Evolutionary conservation across 2,113 vertebrate species (phyloP).

Genomic region (Riparia riparia): DNA sequence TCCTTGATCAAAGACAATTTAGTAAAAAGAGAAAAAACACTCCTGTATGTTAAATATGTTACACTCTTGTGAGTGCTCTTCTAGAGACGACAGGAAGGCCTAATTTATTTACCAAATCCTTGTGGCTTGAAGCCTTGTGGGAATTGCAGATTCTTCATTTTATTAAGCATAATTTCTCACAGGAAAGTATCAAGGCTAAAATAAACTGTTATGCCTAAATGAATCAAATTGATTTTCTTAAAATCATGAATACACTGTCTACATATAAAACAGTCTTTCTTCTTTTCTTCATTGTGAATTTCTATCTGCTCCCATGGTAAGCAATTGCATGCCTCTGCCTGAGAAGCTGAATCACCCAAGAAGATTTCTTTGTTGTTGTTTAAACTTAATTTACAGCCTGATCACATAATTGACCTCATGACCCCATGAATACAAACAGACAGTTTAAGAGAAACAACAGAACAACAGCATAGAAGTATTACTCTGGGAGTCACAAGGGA

Average conservation of each 20-base stretch:
- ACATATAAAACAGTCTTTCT: neutral
- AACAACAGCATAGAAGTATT: neutral
- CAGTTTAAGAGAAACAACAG: neutral
- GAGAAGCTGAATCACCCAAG: neutral
- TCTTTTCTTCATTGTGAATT: neutral
- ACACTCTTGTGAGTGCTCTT: neutral
- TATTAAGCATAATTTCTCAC: neutral
- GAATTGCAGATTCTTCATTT: neutral
- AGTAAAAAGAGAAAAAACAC: neutral
- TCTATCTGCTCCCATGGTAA: neutral
- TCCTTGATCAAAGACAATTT: neutral
- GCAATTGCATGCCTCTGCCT: neutral
- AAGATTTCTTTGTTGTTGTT: neutral
- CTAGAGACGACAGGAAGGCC: neutral
- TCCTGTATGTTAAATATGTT: neutral
- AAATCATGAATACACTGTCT: neutral
- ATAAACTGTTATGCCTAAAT: neutral
- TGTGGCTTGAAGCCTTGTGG: neutral
- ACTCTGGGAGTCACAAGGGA: neutral
- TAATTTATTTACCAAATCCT: constrained; percentile 10
- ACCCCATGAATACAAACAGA: neutral
- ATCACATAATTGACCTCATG: neutral
- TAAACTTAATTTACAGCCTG: constrained; percentile 22
- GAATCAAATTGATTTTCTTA: neutral
- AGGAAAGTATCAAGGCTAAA: neutral